Conservation (phyloP, 2,888 invertebrate species). For the Gnatocerus cornutus region DNA sequence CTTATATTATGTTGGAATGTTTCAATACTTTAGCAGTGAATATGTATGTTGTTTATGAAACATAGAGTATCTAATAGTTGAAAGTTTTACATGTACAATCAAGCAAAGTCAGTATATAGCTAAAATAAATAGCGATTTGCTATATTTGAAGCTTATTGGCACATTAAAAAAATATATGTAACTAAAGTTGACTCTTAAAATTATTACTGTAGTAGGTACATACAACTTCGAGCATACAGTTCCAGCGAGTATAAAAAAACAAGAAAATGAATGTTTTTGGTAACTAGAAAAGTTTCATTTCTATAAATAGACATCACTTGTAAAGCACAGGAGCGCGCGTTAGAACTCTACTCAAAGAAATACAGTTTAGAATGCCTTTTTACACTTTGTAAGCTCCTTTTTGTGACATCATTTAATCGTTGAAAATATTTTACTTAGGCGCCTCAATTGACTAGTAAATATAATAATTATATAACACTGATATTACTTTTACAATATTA, state of each 20-base stretch:
- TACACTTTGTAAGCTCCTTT: constrained; percentile 38
- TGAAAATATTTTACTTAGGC: constrained; percentile 60
- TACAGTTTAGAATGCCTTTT: constrained; percentile 44
- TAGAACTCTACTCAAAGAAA: constrained; percentile 31
- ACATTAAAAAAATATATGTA: constrained; percentile 53
- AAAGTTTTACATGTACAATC: constrained; percentile 38
- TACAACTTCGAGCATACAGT: constrained; percentile 33
- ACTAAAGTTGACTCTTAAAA: constrained; percentile 30
- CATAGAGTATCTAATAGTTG: constrained; percentile 35
- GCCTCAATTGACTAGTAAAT: constrained; percentile 70
- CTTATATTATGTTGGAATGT: constrained; percentile 59
- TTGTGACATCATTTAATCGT: constrained; percentile 49
- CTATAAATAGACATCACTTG: constrained; percentile 49
- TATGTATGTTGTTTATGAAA: constrained; percentile 24
- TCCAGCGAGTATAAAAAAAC: constrained; percentile 43
- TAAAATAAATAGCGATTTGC: constrained; percentile 40
- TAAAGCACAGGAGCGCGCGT: constrained; percentile 50
- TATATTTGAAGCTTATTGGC: constrained; percentile 55
- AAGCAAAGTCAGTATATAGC: constrained; percentile 31
- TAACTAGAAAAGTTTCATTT: constrained; percentile 50
- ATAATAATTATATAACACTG: constrained; percentile 63
- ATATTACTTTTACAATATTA: constrained; percentile 65
- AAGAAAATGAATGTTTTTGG: constrained; percentile 39
- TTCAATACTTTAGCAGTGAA: constrained; percentile 36
- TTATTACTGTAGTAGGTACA: constrained; percentile 34